Percentiles rank a stretch among this genome's conserved stretches.
Conservation (phyloP, 2,797 vertebrate genomes). For the Epinephelus awoara region DNA sequence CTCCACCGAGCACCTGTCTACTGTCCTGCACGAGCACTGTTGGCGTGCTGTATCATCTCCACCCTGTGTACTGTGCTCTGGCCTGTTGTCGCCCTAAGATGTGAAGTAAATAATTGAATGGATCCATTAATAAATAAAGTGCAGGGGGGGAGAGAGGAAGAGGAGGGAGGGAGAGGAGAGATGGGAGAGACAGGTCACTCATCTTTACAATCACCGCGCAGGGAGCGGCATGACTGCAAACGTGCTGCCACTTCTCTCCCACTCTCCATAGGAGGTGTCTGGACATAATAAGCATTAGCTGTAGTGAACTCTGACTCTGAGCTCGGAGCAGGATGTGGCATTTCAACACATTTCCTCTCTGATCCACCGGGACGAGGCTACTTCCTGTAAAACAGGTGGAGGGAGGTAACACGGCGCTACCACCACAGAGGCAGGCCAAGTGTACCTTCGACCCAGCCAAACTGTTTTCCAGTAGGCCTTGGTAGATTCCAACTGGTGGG, state of each 20-base stretch:
- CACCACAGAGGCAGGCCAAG: constrained; percentile 43
- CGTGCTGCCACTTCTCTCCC: constrained; percentile 34
- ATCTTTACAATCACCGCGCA: constrained; percentile 77
- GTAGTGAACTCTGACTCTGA: constrained; percentile 64
- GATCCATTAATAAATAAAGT: constrained; percentile 87
- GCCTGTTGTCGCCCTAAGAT: constrained; percentile 76
- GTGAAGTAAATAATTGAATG: constrained; percentile 86
- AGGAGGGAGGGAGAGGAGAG: constrained; percentile 36
- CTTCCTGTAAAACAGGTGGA: constrained; percentile 81
- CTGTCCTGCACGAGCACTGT: constrained; percentile 32
- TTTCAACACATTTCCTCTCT: constrained; percentile 77
- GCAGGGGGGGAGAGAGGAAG: constrained; percentile 47
- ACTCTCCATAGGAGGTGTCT: constrained; percentile 64
- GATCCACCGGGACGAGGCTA: constrained; percentile 70
- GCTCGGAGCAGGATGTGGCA: constrained; percentile 73
- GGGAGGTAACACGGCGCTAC: constrained; percentile 63
- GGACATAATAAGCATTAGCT: constrained; percentile 70
- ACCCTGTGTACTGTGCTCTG: constrained; percentile 58
- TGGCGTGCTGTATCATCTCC: constrained; percentile 66
- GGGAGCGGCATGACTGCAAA: constrained; percentile 64
- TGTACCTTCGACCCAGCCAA: constrained; percentile 50
- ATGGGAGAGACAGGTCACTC: constrained; percentile 74
- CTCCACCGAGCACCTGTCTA: constrained; percentile 25
- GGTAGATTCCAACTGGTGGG: constrained; percentile 47
- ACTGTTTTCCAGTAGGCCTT: constrained; percentile 65